Conservation (phyloP, 2,797 vertebrate genomes). For the Micrastur ruficollis region DNA sequence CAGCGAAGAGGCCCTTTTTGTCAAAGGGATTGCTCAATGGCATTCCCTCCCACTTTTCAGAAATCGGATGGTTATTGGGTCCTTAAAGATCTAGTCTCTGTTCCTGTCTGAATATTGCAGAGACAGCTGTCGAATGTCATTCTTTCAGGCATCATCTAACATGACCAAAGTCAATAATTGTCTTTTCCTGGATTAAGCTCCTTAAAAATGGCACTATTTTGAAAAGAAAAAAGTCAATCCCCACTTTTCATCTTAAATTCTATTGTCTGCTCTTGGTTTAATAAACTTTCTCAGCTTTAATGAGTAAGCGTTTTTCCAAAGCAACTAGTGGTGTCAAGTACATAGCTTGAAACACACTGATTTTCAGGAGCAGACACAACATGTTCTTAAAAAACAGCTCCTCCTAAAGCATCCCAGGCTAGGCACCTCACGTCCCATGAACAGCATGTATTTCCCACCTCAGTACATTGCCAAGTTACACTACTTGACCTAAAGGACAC, state of each 20-base stretch:
- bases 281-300: neutral
- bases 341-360: neutral
- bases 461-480: neutral
- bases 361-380: neutral
- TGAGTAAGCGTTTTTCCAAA: neutral
- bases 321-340: neutral
- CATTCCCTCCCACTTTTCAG: neutral
- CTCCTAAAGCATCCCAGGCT: neutral
- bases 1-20: neutral
- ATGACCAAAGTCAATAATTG: neutral
- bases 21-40: neutral
- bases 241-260: neutral
- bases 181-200: neutral
- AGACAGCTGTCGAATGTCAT: neutral
- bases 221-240: neutral
- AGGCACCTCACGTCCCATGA: neutral
- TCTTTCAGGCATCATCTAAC: slow-evolving; percentile 6
- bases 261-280: neutral
- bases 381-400: neutral
- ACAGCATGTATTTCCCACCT: neutral
- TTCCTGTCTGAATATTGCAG: neutral
- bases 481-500: neutral
- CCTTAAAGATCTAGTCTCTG: neutral
- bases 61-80: neutral
- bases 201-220: neutral